phyloP scores from a whole-genome alignment of 2,888 invertebrate genomes.

The Papilio protenor region DNA sequence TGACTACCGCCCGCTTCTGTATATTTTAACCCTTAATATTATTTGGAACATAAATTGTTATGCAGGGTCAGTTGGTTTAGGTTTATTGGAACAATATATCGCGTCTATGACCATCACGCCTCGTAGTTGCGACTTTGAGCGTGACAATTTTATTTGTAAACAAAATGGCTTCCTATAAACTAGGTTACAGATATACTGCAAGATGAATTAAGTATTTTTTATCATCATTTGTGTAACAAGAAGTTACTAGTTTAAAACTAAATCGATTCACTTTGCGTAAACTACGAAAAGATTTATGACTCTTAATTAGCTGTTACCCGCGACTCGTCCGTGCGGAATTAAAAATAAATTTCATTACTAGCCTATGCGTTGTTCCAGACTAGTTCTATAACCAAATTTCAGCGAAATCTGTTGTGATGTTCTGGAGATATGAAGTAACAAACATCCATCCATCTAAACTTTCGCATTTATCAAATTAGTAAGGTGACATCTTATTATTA shows the following conservation, averaged over 20 bases:
- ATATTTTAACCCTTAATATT: not conserved
- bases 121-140: conserved; percentile 42
- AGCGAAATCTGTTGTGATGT: too few relatives aligned
- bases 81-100: conserved; percentile 22
- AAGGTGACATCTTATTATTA: too few relatives aligned
- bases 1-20: not conserved
- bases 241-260: not conserved
- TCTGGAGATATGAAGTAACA: too few relatives aligned
- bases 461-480: too few relatives aligned
- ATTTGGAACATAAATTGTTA: conserved; percentile 16
- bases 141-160: conserved; percentile 41
- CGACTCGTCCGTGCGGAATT: too few relatives aligned
- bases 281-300: not conserved
- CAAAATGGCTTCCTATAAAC: conserved; percentile 33
- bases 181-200: conserved; percentile 3
- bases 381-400: too few relatives aligned
- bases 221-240: too few relatives aligned
- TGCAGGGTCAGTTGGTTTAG: not conserved
- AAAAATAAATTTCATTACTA: too few relatives aligned
- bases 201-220: not conserved
- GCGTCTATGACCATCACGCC: conserved; percentile 52
- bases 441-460: too few relatives aligned
- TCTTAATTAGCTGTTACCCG: not conserved
- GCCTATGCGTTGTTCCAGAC: too few relatives aligned
- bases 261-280: not conserved